Evolutionary conservation across 2,797 vertebrate genomes (phyloP), one percentile per base, ranked within the genome.

Genomic region (Muraenolepis orangiensis): DNA sequence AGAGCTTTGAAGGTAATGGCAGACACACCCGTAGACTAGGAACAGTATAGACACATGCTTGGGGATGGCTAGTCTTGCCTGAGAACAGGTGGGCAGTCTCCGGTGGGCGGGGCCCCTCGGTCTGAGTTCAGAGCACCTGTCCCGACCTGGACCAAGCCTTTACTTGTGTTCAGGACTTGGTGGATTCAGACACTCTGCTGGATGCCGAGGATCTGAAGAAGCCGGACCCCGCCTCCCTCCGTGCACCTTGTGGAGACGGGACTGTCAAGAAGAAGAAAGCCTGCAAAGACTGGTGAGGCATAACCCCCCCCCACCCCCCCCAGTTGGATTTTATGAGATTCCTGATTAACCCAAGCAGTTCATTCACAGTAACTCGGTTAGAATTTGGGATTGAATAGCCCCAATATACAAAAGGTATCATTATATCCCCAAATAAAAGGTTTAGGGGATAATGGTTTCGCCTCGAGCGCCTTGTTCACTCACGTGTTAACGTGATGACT

Each of bases 131-230:
- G n/a, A 64, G 57, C 57, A 13, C 2, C 51, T 26, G 51, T 23
- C n/a, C 51, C 18, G 51, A 23, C 51, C 57, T 23, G 23, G 57
- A 64, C n/a, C 57, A 4, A 57, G 51, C 51, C 3, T n/a, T 46
- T 13, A 69, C 28, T 23, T 26, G 3, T 31, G 67, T 83, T 66
- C 66, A 99, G 98, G 97, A 99, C 80, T 89, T 99, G 80, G 74
- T 99, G 16, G 97, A 99, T 86, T 97, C 97, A 0, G 97, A 99
- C 74, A 93, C 95, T 30, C 91, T 98, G 70, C 87, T 99, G 76
- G 97, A 98, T 74, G 94, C 95, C 0, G 97, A 98, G 0, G 97
- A 99, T 80, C 84, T 98, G 36, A 96, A 96, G 90, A 99, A 97
- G 81, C 97, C 97, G 0, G 95, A 96, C 71, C 93, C 96, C 0